These are phyloP conservation scores for Caenorhabditis panamensis DNA, from an alignment of 2,888 invertebrate species.

Conservation along the genomic window DNA sequence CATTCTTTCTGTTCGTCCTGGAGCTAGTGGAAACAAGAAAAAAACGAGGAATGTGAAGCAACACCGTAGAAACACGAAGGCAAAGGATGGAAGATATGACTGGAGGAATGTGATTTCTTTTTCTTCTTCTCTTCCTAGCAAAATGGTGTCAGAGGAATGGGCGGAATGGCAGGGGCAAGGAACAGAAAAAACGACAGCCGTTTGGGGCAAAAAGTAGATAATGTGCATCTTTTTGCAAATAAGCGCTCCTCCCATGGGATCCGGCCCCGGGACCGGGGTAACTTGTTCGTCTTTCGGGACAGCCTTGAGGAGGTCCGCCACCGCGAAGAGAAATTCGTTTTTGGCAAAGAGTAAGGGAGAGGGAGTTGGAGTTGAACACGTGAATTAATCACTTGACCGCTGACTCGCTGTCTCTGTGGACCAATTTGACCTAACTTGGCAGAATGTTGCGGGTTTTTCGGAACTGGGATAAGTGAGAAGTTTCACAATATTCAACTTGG, in stretches of 20 bases:
- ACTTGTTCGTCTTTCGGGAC: slow-evolving; percentile 39
- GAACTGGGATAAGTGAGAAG: too few species aligned
- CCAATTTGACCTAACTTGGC: slow-evolving; percentile 17
- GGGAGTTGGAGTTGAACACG: slow-evolving; percentile 36
- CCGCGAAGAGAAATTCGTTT: slow-evolving; percentile 26
- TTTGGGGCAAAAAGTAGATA: slow-evolving; percentile 59
- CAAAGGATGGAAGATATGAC: slow-evolving; percentile 9
- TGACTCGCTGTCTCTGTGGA: slow-evolving; percentile 28
- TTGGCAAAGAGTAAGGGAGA: slow-evolving; percentile 1
- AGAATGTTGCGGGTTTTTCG: slow-evolving; percentile 30
- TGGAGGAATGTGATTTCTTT: slow-evolving; percentile 1
- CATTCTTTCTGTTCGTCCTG: too few species aligned
- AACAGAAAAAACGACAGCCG: slow-evolving; percentile 22
- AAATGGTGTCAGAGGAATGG: slow-evolving; percentile 9
- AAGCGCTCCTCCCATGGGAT: slow-evolving; percentile 55
- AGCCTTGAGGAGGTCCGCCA: neutral
- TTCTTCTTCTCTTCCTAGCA: neutral
- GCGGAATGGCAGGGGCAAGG: slow-evolving; percentile 43
- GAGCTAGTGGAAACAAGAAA: slow-evolving; percentile 1
- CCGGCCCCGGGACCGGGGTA: slow-evolving; percentile 30
- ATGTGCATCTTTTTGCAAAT: slow-evolving; percentile 62
- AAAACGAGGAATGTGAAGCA: neutral
- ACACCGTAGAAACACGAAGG: slow-evolving; percentile 19
- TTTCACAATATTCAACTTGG: too few species aligned
- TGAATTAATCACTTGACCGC: slow-evolving; percentile 54